A percentile compares a stretch with the other conserved stretches of the same genome.
phyloP scores from a whole-genome alignment of 2,888 invertebrate genomes.

The Minunthozetes semirufus region DNA sequence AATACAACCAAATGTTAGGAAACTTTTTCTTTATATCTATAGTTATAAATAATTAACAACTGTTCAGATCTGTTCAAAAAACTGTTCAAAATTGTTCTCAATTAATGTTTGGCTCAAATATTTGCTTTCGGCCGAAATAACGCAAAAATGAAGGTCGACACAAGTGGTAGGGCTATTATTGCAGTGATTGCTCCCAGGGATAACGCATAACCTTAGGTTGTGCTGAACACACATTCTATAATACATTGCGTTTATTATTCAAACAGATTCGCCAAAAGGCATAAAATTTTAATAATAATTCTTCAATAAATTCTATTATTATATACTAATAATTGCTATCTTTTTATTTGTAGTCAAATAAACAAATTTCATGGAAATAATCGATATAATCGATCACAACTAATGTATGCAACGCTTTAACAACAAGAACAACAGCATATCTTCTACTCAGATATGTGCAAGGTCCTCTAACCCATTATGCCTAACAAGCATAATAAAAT shows the following conservation, averaged over 20 bases:
- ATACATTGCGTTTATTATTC: not conserved
- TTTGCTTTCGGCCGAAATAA: not conserved
- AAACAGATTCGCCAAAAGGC: not conserved
- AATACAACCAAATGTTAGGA: constrained; percentile 1
- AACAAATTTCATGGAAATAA: too few relatives aligned
- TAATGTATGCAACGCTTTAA: too few relatives aligned
- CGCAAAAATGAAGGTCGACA: constrained; percentile 8
- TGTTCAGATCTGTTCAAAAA: not conserved
- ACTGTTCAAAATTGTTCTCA: not conserved
- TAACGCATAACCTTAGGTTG: not conserved
- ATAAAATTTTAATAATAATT: not conserved
- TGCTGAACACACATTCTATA: not conserved
- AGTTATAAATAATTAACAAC: constrained; percentile 8
- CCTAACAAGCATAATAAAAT: too few relatives aligned
- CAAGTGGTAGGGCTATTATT: not conserved
- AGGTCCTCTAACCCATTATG: too few relatives aligned
- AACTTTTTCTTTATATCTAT: not conserved
- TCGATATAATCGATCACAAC: too few relatives aligned
- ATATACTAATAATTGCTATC: not conserved
- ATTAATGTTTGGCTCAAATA: not conserved
- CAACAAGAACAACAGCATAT: too few relatives aligned
- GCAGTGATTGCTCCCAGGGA: not conserved
- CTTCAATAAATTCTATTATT: not conserved
- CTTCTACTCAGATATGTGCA: too few relatives aligned
- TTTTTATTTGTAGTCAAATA: not conserved